Evolutionary conservation across 2,113 vertebrate genomes (phyloP), one percentile per base, ranked within the genome.

Genomic region (Bothrops jararaca): DNA sequence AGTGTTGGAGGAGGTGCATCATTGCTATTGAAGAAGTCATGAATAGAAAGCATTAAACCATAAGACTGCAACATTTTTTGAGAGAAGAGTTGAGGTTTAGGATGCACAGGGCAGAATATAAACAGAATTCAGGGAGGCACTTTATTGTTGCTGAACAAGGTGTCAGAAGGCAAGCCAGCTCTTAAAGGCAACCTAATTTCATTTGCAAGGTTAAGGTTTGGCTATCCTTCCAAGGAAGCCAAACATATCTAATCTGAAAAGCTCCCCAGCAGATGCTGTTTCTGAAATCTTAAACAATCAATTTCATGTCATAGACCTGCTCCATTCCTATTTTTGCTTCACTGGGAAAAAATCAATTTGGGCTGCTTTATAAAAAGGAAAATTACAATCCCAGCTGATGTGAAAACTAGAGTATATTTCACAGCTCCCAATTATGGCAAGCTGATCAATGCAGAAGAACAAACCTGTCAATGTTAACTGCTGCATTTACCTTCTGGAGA

Each of bases 401-500:
- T 26, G 2, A 91, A 69, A 89, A 39, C 54, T 20, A 89, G 1
- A 91, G 94, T 86, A 91, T 90, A 5, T 94, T 86, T 94, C 94
- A 97, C 90, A 88, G 74, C 93, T 94, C 95, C 85, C 89, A n/a
- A 11, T 95, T 91, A 90, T 2, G 85, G 95, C 88, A 94, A 89
- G 92, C 20, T 54, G 92, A 34, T 91, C 1, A 0, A 39, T 86
- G 80, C 23, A 89, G 94, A 95, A 96, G 93, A 91, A 88, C 92
- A 92, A 93, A 89, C 92, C 93, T 94, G 94, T 92, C 53, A 90
- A 60, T 91, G 88, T 91, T 89, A 95, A 94, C 69, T 93, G 92
- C 95, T 94, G 58, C 90, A 95, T 86, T 88, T 52, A 20, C 91
- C 91, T 96, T 95, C 95, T 85, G 56, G 94, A 96, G 86, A 95